phyloP scores from a whole-genome alignment of 2,888 invertebrate genomes.

The Epirrhoe tristata region DNA sequence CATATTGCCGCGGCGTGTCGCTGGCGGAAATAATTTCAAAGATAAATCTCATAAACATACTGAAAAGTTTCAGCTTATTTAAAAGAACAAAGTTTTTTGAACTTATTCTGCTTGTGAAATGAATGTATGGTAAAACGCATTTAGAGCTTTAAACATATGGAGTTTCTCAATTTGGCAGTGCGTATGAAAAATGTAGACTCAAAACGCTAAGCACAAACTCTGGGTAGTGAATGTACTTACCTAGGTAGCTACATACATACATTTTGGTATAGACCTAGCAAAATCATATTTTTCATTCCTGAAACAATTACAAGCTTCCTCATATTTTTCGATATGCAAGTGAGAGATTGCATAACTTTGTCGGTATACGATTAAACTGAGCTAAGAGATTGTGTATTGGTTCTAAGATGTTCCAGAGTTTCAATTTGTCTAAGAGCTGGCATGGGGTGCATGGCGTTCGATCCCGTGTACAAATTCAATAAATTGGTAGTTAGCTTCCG shows the following conservation, averaged over 20 bases:
- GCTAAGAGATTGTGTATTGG: background rate
- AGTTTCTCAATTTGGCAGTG: too few relatives aligned
- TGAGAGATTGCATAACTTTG: too few relatives aligned
- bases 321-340: too few relatives aligned
- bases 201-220: too few relatives aligned
- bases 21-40: constrained; percentile 27
- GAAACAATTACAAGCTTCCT: too few relatives aligned
- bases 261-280: too few relatives aligned
- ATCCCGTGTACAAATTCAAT: constrained; percentile 49
- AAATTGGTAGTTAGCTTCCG: constrained; percentile 51
- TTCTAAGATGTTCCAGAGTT: background rate
- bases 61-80: constrained; percentile 10
- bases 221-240: too few relatives aligned
- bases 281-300: too few relatives aligned
- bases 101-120: background rate
- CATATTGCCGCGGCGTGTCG: constrained; percentile 50
- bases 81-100: background rate
- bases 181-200: too few relatives aligned
- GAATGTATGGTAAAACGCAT: background rate
- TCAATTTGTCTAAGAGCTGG: background rate
- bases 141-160: background rate
- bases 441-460: constrained; percentile 4
- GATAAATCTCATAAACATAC: constrained; percentile 33
- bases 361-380: too few relatives aligned
- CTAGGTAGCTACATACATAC: too few relatives aligned